Evolutionary conservation across 1,140 invertebrate genomes (phyloP).

Genomic region (Mercenaria mercenaria): DNA sequence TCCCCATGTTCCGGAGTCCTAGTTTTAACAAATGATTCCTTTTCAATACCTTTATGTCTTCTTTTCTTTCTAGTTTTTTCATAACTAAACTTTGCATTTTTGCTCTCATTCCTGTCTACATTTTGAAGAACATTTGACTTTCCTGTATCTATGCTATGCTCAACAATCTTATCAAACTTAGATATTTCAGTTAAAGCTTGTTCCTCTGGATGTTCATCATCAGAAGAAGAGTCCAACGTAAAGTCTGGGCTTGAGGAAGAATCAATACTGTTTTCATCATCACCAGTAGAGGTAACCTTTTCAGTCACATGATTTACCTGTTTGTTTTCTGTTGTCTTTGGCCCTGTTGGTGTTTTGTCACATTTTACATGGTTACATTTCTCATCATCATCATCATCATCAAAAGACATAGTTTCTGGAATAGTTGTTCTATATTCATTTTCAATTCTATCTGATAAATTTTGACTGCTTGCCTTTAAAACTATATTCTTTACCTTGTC

Average conservation of each 20-base stretch:
- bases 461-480: too few relatives aligned
- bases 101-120: not conserved
- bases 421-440: not conserved
- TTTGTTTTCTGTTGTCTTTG: not conserved
- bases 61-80: not conserved
- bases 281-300: not conserved
- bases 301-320: not conserved
- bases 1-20: not conserved
- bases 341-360: too few relatives aligned
- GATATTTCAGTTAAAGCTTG: constrained; percentile 32
- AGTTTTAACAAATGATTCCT: not conserved
- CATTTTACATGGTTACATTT: not conserved
- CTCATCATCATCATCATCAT: not conserved
- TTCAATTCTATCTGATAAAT: not conserved
- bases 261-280: not conserved
- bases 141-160: not conserved
- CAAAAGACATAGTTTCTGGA: not conserved
- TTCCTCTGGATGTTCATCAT: constrained; percentile 29
- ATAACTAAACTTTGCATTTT: not conserved
- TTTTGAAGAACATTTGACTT: not conserved
- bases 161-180: constrained; percentile 51
- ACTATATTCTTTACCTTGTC: not conserved
- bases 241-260: constrained; percentile 45
- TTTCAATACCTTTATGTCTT: not conserved
- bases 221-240: constrained; percentile 35